Evolutionary conservation across 1,140 invertebrate species (phyloP).

Genomic region (Drosophila varians): DNA sequence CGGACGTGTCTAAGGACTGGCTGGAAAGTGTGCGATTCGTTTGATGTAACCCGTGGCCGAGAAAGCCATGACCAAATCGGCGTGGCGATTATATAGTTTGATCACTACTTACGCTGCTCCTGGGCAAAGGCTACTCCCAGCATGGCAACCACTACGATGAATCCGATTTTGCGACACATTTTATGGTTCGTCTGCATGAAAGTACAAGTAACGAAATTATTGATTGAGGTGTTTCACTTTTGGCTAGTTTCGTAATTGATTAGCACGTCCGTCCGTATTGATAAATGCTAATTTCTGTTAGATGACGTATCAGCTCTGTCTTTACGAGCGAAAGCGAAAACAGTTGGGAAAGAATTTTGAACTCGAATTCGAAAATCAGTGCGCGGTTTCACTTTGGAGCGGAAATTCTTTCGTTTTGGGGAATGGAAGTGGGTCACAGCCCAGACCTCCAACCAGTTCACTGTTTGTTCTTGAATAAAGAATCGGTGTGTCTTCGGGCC

Average conservation of each 20-base stretch:
- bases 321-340: conserved; percentile 68
- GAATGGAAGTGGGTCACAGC: conserved; percentile 60
- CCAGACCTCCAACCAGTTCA: conserved; percentile 49
- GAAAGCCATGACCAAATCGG: conserved; percentile 36
- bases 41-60: conserved; percentile 38
- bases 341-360: conserved; percentile 47
- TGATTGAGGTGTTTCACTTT: conserved; percentile 62
- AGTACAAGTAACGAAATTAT: conserved; percentile 69
- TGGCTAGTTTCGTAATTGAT: conserved; percentile 70
- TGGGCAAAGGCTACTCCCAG: conserved; percentile 54
- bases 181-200: conserved; percentile 53
- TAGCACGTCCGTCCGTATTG: conserved; percentile 53
- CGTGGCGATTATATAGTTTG: conserved; percentile 7
- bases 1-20: conserved; percentile 38
- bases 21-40: conserved; percentile 26
- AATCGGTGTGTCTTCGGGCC: conserved; percentile 44
- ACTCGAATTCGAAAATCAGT: conserved; percentile 6
- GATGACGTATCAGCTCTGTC: conserved; percentile 42
- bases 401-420: conserved; percentile 57
- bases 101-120: conserved; percentile 66
- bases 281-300: conserved; percentile 63
- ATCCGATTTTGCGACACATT: conserved; percentile 56
- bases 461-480: conserved; percentile 66
- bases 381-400: conserved; percentile 42
- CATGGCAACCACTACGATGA: conserved; percentile 49